Evolutionary conservation across 2,113 vertebrate genomes (phyloP), one percentile per base, ranked within the genome.

Genomic region (Anolis carolinensis): DNA sequence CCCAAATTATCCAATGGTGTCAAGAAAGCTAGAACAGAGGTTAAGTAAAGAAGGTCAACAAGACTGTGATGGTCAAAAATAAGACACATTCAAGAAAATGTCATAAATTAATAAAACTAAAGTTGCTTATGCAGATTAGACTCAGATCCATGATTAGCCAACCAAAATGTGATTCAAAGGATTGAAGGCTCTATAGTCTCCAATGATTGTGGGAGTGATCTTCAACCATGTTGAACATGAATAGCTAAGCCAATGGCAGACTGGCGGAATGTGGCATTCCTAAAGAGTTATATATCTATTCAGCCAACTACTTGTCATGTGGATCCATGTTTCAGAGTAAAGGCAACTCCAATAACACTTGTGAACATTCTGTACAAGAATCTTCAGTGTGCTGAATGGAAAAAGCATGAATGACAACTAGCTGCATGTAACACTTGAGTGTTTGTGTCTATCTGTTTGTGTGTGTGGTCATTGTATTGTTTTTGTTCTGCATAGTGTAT

Each of bases 281-380:
- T 20, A 59, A 59, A 79, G n/a, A 7, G 6, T n/a, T 55, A 0
- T 14, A 63, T 62, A 1, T 1, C 27, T 52, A 7, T 3, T 0
- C 0, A 1, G 50, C 6, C 8, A 75, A 27, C 0, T 16, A 30
- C 21, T 34, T 32, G 5, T 27, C 16, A 21, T 32, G 50, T 55
- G 2, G 59, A 80, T 5, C 23, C 34, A 67, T 63, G 59, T 80
- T 11, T 16, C 6, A 30, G 13, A 18, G 16, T 13, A 18, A 80
- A 65, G 65, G 14, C 27, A 23, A 32, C 36, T 50, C 11, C 65
- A 30, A 10, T 25, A 83, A 74, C 20, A 21, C 13, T 1, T 36
- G 74, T 3, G 7, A 34, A 34, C 10, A 32, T 5, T n/a, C 0
- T 25, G 6, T 50, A 30, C 39, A 48, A 14, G 8, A 74, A 44